Evolutionary conservation across 2,797 vertebrate species (phyloP).

Genomic region (Darevskia mixta): DNA sequence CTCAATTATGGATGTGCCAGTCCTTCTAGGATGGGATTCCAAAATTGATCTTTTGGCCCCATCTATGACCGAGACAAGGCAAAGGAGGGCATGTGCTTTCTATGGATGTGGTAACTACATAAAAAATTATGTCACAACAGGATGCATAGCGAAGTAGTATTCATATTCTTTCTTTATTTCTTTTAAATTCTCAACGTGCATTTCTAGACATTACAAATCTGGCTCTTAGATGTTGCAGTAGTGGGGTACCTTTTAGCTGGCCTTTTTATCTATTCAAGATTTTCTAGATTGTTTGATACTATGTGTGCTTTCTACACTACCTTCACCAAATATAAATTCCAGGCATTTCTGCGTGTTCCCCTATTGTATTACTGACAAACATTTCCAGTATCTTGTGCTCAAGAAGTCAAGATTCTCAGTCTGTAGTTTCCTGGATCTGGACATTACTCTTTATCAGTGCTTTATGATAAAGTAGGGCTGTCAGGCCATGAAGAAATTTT

Average conservation of each 20-base stretch:
- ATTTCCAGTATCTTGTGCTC: constrained; percentile 32
- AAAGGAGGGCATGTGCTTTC: neutral
- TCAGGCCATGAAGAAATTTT: constrained; percentile 59
- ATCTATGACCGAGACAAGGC: neutral
- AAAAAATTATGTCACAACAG: no score
- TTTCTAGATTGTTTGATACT: neutral
- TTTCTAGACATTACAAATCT: neutral
- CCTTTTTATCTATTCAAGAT: neutral
- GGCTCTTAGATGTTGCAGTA: neutral
- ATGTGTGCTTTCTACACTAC: neutral
- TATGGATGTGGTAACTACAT: neutral
- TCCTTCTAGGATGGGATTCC: neutral
- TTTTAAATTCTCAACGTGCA: neutral
- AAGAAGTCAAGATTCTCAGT: constrained; percentile 34
- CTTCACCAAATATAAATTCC: neutral
- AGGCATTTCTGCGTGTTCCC: neutral
- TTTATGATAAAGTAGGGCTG: constrained; percentile 61
- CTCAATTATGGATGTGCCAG: neutral
- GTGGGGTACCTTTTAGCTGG: neutral
- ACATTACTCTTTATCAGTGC: constrained; percentile 44
- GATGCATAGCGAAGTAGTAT: neutral
- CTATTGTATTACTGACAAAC: neutral
- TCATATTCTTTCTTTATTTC: neutral
- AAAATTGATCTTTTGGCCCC: neutral
- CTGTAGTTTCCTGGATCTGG: constrained; percentile 39